These are phyloP conservation scores for Nephrotoma flavescens DNA, from an alignment of 2,888 invertebrate genomes.

Conservation along the genomic window DNA sequence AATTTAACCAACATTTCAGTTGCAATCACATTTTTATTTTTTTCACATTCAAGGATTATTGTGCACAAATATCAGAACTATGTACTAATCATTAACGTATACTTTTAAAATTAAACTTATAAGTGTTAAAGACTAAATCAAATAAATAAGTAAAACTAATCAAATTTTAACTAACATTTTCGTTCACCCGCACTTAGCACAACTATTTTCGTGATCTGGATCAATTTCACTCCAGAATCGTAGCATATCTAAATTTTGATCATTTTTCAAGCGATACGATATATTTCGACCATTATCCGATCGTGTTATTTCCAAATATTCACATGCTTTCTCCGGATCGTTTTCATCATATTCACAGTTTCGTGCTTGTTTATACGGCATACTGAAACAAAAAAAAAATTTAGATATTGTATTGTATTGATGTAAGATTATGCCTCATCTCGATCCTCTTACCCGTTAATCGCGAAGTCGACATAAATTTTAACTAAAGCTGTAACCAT, in stretches of 20 bases:
- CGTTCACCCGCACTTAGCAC: background rate
- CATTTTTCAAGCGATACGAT: background rate
- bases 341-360: slow-evolving; percentile 10
- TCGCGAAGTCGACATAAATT: slow-evolving; percentile 36
- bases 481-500: slow-evolving; percentile 28
- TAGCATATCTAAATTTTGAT: slow-evolving; percentile 14
- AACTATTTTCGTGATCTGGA: background rate
- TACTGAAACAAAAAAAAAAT: background rate
- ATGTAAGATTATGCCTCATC: background rate
- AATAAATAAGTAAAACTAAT: background rate
- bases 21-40: background rate
- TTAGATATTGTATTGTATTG: background rate
- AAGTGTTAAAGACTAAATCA: background rate
- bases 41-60: background rate
- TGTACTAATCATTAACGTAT: background rate
- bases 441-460: slow-evolving; percentile 27
- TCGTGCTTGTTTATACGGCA: background rate
- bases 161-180: background rate
- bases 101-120: background rate
- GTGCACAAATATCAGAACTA: background rate
- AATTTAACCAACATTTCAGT: too few relatives aligned
- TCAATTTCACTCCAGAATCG: slow-evolving; percentile 20
- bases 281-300: background rate
- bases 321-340: slow-evolving; percentile 19
- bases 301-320: slow-evolving; percentile 24